These are phyloP conservation scores for Rambutsinella grinnellia DNA, from an alignment of 2,888 invertebrate genomes.

Conservation along the genomic window DNA sequence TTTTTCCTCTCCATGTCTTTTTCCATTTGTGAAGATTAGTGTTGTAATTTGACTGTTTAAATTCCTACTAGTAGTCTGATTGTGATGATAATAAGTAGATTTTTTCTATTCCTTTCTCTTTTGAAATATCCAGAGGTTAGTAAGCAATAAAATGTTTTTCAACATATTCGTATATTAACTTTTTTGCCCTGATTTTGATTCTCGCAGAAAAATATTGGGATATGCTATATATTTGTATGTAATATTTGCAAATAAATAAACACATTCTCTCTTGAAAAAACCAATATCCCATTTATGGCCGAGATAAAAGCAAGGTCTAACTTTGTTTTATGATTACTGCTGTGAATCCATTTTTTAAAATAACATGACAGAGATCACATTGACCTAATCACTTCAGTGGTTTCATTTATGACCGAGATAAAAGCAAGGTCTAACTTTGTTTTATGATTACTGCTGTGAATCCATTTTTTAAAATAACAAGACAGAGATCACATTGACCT, in stretches of 20 bases:
- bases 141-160: background rate
- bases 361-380: constrained; percentile 15
- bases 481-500: constrained; percentile 40
- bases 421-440: too few species aligned
- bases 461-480: background rate
- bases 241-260: too few species aligned
- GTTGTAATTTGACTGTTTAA: constrained; percentile 38
- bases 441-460: too few species aligned
- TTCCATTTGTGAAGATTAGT: background rate
- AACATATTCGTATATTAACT: constrained; percentile 6
- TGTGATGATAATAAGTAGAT: background rate
- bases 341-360: background rate
- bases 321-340: too few species aligned
- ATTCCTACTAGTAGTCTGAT: background rate
- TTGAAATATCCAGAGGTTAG: background rate
- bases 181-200: too few species aligned
- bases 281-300: too few species aligned
- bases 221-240: too few species aligned
- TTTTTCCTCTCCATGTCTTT: background rate
- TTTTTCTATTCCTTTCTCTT: constrained; percentile 1
- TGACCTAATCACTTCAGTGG: constrained; percentile 49
- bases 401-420: too few species aligned
- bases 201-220: too few species aligned
- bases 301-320: too few species aligned
- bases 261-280: too few species aligned